Percentiles rank a stretch among this genome's conserved stretches.
Evolutionary conservation across 2,888 invertebrate genomes (phyloP).

Genomic region (Cybosia mesomella): DNA sequence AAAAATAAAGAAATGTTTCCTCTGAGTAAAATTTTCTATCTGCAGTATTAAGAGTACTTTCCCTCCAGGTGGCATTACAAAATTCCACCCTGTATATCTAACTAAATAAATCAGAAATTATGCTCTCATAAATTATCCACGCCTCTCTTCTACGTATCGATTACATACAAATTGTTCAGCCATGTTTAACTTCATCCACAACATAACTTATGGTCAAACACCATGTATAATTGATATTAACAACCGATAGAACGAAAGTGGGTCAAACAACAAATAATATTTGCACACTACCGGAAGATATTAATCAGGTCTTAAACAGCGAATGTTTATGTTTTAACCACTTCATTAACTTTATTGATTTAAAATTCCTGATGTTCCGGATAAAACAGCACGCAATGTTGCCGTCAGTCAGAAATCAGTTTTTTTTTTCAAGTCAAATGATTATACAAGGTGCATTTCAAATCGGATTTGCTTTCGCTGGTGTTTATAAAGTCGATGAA

Average conservation of each 20-base stretch:
- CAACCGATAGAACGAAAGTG: conserved; percentile 38
- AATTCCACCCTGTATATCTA: no score
- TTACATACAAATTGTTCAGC: conserved; percentile 15
- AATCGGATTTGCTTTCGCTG: neutral
- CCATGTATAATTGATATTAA: conserved; percentile 45
- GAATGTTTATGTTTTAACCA: neutral
- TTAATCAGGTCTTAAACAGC: conserved; percentile 11
- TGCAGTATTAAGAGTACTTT: no score
- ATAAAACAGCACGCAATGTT: neutral
- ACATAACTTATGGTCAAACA: conserved; percentile 29
- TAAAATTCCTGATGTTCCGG: neutral
- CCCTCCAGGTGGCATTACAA: no score
- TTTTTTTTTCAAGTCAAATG: neutral
- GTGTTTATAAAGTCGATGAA: neutral
- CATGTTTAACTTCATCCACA: conserved; percentile 14
- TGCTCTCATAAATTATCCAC: conserved; percentile 9
- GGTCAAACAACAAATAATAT: conserved; percentile 34
- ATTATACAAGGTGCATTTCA: conserved; percentile 3
- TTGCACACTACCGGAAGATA: conserved; percentile 36
- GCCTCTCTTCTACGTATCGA: conserved; percentile 14
- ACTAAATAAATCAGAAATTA: conserved; percentile 11
- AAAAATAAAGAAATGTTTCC: no score
- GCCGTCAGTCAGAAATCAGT: neutral
- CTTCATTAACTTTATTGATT: conserved; percentile 1
- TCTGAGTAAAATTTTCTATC: no score